Percentiles rank a stretch among this genome's conserved stretches.
Conservation (phyloP, 2,113 vertebrate genomes). For the Tympanuchus pallidicinctus region DNA sequence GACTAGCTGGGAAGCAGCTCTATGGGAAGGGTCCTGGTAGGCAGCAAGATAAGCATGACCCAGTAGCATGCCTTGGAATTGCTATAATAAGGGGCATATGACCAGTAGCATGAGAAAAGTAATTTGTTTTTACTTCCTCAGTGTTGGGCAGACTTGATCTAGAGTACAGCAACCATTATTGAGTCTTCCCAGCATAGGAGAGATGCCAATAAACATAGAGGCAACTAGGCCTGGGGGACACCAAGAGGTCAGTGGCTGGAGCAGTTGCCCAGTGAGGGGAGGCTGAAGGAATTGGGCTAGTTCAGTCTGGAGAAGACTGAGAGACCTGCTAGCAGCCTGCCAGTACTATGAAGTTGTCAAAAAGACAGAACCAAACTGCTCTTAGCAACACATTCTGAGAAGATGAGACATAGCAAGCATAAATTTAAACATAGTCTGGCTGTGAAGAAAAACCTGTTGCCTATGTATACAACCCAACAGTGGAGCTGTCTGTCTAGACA, state of each 20-base stretch:
- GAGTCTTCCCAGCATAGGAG: neutral
- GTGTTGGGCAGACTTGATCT: neutral
- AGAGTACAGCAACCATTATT: neutral
- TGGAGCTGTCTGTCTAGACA: neutral
- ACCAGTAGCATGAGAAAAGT: neutral
- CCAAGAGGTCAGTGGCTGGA: neutral
- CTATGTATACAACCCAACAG: fast-evolving
- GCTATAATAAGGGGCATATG: neutral
- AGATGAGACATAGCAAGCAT: neutral
- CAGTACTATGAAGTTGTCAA: neutral
- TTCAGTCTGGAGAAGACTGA: neutral
- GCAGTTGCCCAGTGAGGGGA: neutral
- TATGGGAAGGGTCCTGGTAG: neutral
- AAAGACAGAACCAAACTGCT: neutral
- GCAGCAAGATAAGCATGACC: fast-evolving
- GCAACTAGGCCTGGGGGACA: neutral
- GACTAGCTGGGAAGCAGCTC: neutral
- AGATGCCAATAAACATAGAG: neutral
- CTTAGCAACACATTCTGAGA: neutral
- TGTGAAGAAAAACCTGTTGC: neutral
- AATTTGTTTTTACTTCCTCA: neutral
- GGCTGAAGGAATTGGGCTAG: neutral
- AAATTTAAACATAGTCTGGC: neutral
- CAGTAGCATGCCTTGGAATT: neutral
- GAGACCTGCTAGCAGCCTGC: neutral